Evolutionary conservation across 2,888 invertebrate species (phyloP), one percentile per base, ranked within the genome.

Genomic region (Pemphredon lugubris): DNA sequence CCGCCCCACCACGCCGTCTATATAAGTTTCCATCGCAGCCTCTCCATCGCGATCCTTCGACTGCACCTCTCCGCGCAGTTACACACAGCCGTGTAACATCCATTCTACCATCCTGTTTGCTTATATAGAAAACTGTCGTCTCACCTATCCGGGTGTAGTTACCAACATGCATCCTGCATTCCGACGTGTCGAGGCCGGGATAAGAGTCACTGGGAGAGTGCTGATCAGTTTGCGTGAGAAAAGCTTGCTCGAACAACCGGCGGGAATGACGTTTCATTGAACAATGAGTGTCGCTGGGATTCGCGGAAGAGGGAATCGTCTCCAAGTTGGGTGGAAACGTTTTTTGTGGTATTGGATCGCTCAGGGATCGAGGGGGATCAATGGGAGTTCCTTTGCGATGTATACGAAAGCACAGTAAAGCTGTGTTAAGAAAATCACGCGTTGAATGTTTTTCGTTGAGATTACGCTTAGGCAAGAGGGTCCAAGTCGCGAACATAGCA

Each of bases 121-220:
- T 69, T 65, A 69, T 66, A 57, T 69, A 67, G 70, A 74, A 68
- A 77, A 79, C 77, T 75, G 79, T 81, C 82, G 69, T 75, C 81
- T 81, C 81, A 75, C 78, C 80, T 75, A 77, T 68, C 75, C 70
- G 75, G 67, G 65, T 73, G 66, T 65, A 53, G 66, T 71, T 65
- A 59, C 51, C 66, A 53, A 44, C 54, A 40, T 37, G 69, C 68
- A 78, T 66, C 65, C 75, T 68, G 75, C 75, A 76, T 76, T 74
- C 75, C 71, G 47, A 58, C 58, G 54, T 40, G 37, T 63, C 59
- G 64, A 32, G 45, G 57, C 45, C 50, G 48, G 54, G 50, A 50
- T 39, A 53, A 26, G 42, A 61, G 54, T 20, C 55, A n/a, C n/a
- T n/a, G n/a, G 58, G 32, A 39, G 67, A 55, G 55, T 53, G 32